Evolutionary conservation across 2,113 vertebrate genomes (phyloP).

Genomic region (Melanerpes formicivorus): DNA sequence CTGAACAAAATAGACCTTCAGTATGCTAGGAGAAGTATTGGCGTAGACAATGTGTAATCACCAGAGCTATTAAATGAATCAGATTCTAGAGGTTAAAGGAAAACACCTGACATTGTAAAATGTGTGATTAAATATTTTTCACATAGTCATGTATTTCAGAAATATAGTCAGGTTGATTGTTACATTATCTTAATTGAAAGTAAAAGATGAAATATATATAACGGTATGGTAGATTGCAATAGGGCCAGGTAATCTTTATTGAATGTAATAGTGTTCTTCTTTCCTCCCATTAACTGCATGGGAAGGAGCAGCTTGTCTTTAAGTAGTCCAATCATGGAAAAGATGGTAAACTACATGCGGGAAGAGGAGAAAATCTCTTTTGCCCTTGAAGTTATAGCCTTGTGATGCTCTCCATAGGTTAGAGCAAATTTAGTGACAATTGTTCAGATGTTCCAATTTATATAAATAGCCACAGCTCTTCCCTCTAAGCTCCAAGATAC

Average conservation of each 20-base stretch:
- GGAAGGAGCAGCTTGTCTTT: neutral
- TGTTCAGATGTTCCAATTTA: neutral
- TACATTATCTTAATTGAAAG: conserved; percentile 36
- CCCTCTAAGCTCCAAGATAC: neutral
- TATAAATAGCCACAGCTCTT: neutral
- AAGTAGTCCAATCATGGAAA: neutral
- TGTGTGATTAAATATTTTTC: conserved; percentile 9
- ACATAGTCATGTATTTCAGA: neutral
- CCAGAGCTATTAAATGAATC: neutral
- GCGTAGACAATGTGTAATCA: conserved; percentile 41
- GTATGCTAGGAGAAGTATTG: conserved; percentile 24
- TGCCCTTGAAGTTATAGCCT: neutral
- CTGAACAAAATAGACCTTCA: neutral
- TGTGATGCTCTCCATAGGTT: neutral
- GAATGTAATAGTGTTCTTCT: neutral
- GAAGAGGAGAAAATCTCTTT: neutral
- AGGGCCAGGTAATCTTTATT: neutral
- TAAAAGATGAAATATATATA: conserved; percentile 17
- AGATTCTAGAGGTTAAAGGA: conserved; percentile 20
- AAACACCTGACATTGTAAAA: neutral
- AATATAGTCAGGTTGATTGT: neutral
- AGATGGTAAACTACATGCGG: neutral
- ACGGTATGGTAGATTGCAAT: neutral
- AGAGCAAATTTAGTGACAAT: neutral
- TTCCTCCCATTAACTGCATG: neutral